Evolutionary conservation across 2,888 invertebrate species (phyloP).

Genomic region (Cephus rjabovi): DNA sequence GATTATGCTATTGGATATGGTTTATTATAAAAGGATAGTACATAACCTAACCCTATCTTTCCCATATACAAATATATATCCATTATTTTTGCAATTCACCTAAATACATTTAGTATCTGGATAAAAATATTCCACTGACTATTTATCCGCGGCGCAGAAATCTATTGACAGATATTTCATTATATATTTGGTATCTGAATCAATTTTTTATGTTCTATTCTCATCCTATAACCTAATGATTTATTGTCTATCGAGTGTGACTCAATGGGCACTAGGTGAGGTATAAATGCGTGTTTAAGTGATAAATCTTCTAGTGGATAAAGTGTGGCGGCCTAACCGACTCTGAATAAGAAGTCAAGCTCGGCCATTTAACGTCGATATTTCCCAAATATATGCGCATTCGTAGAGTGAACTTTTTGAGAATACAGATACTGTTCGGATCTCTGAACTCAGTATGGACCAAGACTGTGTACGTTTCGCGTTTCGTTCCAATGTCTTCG

Average conservation of each 20-base stretch:
- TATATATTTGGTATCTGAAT: slow-evolving; percentile 28
- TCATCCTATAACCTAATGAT: slow-evolving; percentile 46
- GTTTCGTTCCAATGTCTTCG: not conserved
- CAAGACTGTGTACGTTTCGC: not conserved
- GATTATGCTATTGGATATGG: not conserved
- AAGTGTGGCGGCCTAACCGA: not conserved
- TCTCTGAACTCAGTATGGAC: not conserved
- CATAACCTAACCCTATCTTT: not conserved
- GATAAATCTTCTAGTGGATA: slow-evolving; percentile 44
- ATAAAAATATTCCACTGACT: not conserved
- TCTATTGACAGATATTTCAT: not conserved
- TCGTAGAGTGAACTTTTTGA: not conserved
- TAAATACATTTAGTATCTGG: not conserved
- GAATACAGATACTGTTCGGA: not conserved
- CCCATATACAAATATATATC: not conserved
- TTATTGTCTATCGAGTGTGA: slow-evolving; percentile 41
- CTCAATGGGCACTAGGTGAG: slow-evolving; percentile 44
- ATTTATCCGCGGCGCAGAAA: not conserved
- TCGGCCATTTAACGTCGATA: slow-evolving; percentile 30
- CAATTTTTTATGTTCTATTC: slow-evolving; percentile 41
- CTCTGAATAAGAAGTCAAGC: not conserved
- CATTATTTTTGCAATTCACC: not conserved
- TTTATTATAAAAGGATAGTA: not conserved
- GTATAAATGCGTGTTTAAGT: slow-evolving; percentile 50
- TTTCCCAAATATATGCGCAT: slow-evolving; percentile 9